These are phyloP conservation scores for Pseudolaguvia tuberculata DNA, from an alignment of 2,113 vertebrate genomes.

Conservation along the genomic window DNA sequence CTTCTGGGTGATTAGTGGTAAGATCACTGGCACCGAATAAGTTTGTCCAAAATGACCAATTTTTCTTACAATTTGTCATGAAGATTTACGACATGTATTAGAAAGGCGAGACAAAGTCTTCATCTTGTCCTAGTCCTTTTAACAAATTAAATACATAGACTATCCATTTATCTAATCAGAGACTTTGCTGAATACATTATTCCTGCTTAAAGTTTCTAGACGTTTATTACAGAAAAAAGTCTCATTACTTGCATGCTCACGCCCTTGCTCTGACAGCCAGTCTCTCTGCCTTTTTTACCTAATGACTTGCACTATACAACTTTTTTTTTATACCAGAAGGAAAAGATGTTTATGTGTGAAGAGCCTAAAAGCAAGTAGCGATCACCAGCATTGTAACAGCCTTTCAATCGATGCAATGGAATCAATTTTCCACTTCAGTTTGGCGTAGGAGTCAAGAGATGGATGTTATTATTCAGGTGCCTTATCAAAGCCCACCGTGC, in stretches of 20 bases:
- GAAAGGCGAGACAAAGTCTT: background rate
- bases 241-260: constrained; percentile 16
- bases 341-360: constrained; percentile 56
- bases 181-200: constrained; percentile 24
- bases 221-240: constrained; percentile 17
- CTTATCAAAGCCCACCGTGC: constrained; percentile 38
- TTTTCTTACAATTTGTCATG: background rate
- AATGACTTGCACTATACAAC: constrained; percentile 54
- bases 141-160: constrained; percentile 13
- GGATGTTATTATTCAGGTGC: constrained; percentile 46
- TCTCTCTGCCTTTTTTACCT: constrained; percentile 47
- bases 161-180: background rate
- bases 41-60: background rate
- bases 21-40: background rate
- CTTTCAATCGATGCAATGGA: constrained; percentile 54
- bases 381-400: constrained; percentile 47
- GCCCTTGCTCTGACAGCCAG: constrained; percentile 28
- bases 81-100: background rate
- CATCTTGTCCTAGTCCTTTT: background rate
- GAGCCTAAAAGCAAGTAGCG: constrained; percentile 52
- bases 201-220: constrained; percentile 32
- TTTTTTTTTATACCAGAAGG: constrained; percentile 48
- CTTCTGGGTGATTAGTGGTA: background rate
- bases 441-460: constrained; percentile 50
- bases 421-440: constrained; percentile 57